phyloP scores from a whole-genome alignment of 2,797 vertebrate genomes.

The Coluber constrictor region DNA sequence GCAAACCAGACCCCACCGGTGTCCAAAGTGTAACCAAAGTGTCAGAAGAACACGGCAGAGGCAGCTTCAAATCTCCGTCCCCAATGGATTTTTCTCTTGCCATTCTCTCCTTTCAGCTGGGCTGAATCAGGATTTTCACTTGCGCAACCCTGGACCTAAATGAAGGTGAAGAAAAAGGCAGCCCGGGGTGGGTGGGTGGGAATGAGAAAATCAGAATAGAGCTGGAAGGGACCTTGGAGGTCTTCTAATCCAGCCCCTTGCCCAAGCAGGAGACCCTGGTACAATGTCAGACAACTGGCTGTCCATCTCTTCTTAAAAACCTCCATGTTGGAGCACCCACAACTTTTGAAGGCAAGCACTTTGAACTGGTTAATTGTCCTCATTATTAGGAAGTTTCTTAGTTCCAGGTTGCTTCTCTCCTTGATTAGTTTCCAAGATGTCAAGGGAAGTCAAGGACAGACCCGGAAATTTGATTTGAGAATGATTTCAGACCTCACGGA shows the following conservation, averaged over 20 bases:
- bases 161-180: neutral
- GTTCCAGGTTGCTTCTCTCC: too few species aligned
- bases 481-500: neutral
- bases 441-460: neutral
- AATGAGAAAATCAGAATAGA: too few species aligned
- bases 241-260: too few species aligned
- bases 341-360: too few species aligned
- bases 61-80: neutral
- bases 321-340: too few species aligned
- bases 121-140: neutral
- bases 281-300: too few species aligned
- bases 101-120: neutral
- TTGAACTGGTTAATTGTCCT: too few species aligned
- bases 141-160: neutral
- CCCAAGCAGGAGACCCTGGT: neutral
- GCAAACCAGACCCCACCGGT: conserved; percentile 64
- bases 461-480: neutral
- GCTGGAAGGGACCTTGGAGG: neutral
- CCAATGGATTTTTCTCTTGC: neutral
- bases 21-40: conserved; percentile 26
- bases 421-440: too few species aligned
- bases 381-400: too few species aligned
- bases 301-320: too few species aligned
- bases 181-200: too few species aligned
- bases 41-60: neutral